phyloP scores from a whole-genome alignment of 1,140 invertebrate genomes.

The Holotrichia oblita region DNA sequence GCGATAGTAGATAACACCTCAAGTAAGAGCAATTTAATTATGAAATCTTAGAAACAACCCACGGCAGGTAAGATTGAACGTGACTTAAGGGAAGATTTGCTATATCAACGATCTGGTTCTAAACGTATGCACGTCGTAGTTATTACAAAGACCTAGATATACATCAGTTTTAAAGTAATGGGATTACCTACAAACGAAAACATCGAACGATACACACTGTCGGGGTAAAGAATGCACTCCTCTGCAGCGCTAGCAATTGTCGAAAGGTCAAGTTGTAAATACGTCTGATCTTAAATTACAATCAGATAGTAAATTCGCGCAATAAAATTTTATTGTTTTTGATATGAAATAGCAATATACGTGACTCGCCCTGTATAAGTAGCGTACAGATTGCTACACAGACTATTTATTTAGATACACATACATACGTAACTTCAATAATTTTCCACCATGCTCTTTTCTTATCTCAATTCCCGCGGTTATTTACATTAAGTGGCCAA shows the following conservation, averaged over 20 bases:
- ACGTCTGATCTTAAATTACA: conserved; percentile 1
- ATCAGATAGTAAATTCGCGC: conserved; percentile 26
- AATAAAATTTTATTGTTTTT: conserved; percentile 35
- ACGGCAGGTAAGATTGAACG: not conserved
- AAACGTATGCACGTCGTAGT: conserved; percentile 23
- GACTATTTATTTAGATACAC: conserved; percentile 18
- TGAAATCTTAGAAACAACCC: not conserved
- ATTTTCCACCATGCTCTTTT: not conserved
- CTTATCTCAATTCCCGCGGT: conserved; percentile 15
- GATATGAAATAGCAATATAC: conserved; percentile 4
- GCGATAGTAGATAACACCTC: not conserved
- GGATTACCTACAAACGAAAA: conserved; percentile 12
- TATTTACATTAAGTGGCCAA: not conserved
- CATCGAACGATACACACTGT: not conserved
- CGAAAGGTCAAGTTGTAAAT: conserved; percentile 20
- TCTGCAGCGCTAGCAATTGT: not conserved
- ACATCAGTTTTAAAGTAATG: conserved; percentile 9
- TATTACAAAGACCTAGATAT: not conserved
- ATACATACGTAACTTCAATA: conserved; percentile 11
- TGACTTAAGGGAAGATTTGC: conserved; percentile 17
- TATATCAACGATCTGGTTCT: conserved; percentile 19
- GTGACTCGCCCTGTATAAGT: not conserved
- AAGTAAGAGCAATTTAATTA: conserved; percentile 1
- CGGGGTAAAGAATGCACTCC: conserved; percentile 20
- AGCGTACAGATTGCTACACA: conserved; percentile 17